Conservation (phyloP, 2,888 invertebrate species). For the Chironomus tentans region DNA sequence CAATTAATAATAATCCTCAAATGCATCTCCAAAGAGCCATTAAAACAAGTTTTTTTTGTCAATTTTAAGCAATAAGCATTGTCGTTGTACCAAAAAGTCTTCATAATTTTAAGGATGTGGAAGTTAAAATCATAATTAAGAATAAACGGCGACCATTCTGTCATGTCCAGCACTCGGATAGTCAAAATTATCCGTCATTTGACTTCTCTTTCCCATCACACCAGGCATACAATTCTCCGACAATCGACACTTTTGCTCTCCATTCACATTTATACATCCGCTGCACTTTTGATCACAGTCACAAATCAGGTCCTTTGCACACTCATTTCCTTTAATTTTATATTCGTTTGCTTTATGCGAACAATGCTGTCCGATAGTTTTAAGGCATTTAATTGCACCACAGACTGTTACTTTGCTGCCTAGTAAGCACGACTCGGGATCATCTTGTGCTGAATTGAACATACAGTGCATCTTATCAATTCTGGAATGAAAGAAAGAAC, state of each 20-base stretch:
- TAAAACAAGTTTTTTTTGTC: background rate
- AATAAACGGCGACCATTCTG: background rate
- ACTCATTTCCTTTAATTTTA: background rate
- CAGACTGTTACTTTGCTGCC: background rate
- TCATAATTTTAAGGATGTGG: background rate
- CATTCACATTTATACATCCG: slow-evolving; percentile 16
- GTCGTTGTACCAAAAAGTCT: background rate
- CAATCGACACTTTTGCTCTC: background rate
- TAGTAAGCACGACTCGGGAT: background rate
- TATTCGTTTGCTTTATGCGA: background rate
- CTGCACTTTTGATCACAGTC: slow-evolving; percentile 14
- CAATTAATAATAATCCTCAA: too few relatives aligned
- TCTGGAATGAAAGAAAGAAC: background rate
- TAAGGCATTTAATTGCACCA: background rate
- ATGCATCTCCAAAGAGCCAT: background rate
- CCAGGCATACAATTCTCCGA: background rate
- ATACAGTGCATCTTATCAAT: slow-evolving; percentile 3
- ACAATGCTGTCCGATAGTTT: background rate
- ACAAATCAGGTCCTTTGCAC: background rate
- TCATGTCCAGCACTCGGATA: background rate
- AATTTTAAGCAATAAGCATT: background rate
- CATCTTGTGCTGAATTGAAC: background rate
- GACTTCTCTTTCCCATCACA: background rate
- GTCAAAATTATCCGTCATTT: background rate
- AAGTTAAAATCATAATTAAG: background rate